These are phyloP conservation scores for Neofelis nebulosa DNA, from an alignment of 2,113 vertebrate species.

Conservation along the genomic window DNA sequence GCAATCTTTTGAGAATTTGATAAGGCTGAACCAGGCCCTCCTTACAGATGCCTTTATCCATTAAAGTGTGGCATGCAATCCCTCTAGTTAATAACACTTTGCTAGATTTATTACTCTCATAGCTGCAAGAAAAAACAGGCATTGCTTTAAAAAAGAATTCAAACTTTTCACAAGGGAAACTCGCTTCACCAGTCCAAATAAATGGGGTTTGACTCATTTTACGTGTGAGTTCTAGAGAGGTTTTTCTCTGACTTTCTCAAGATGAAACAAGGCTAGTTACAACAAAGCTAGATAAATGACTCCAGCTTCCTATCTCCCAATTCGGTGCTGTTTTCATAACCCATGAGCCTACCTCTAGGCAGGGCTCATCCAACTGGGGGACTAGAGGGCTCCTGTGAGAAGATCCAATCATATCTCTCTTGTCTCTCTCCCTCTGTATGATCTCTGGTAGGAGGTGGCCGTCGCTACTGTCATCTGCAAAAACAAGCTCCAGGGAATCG, in stretches of 20 bases:
- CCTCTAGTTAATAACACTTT: not conserved
- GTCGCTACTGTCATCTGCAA: conserved; percentile 76
- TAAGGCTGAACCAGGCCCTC: not conserved
- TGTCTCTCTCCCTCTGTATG: not conserved
- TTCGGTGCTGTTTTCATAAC: not conserved
- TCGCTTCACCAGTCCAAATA: not conserved
- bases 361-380: not conserved
- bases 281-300: not conserved
- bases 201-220: not conserved
- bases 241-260: not conserved
- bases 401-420: not conserved
- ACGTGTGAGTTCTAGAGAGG: not conserved
- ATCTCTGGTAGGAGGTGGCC: conserved; percentile 66
- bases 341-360: not conserved
- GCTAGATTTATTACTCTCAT: not conserved
- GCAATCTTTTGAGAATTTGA: too few species aligned
- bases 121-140: not conserved
- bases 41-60: not conserved
- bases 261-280: not conserved
- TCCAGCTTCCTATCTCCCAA: not conserved
- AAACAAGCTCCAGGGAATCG: conserved; percentile 74
- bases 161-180: not conserved
- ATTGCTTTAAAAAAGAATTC: not conserved
- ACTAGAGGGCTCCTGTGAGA: not conserved
- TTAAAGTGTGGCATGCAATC: not conserved